phyloP scores from a whole-genome alignment of 2,113 vertebrate genomes.

The Muscicapa adusta region DNA sequence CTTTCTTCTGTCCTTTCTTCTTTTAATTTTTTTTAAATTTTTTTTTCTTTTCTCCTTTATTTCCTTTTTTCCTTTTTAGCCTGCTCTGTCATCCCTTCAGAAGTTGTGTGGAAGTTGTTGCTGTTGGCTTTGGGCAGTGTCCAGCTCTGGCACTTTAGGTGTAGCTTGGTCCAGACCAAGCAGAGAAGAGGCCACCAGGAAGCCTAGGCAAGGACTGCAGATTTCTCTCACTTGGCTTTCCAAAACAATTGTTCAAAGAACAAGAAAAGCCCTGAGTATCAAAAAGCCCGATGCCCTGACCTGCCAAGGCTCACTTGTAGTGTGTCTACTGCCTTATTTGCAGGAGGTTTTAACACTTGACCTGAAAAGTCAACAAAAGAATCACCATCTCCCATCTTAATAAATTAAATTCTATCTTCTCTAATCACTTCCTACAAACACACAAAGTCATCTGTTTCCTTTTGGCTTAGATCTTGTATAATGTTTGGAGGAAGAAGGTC shows the following conservation, averaged over 20 bases:
- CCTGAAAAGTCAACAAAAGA: constrained; percentile 67
- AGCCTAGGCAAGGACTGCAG: background rate
- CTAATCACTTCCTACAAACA: constrained; percentile 70
- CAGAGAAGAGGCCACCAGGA: background rate
- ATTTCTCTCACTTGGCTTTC: background rate
- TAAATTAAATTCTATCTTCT: constrained; percentile 68
- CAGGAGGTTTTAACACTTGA: constrained; percentile 70
- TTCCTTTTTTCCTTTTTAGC: background rate
- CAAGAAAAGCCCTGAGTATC: background rate
- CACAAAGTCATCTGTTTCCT: constrained; percentile 68
- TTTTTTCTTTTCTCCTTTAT: background rate
- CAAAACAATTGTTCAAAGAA: background rate
- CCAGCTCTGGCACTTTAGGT: background rate
- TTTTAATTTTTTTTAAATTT: background rate
- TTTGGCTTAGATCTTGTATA: constrained; percentile 60
- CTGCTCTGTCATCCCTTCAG: background rate
- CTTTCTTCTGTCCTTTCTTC: background rate
- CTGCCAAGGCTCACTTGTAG: background rate
- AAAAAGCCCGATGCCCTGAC: background rate
- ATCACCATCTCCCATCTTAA: constrained; percentile 60
- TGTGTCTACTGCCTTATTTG: constrained; percentile 50
- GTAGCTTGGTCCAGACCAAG: background rate
- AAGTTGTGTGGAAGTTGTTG: background rate
- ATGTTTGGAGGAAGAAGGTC: constrained; percentile 59
- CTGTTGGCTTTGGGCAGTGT: background rate